These are phyloP conservation scores for Macrosoma leucophasiata DNA, from an alignment of 2,888 invertebrate species.

Conservation along the genomic window DNA sequence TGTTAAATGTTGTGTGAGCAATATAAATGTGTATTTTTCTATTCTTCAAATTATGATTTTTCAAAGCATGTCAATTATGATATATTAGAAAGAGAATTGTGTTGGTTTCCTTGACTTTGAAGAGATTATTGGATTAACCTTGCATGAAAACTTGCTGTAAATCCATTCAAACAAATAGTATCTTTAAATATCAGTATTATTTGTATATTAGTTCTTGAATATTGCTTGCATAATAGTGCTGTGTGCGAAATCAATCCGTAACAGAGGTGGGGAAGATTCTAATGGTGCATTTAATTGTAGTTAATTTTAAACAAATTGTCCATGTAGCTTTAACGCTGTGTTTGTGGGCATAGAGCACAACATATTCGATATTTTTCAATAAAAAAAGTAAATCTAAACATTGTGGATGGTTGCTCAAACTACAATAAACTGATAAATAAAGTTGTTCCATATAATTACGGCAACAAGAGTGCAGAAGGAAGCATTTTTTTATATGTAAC, in stretches of 20 bases:
- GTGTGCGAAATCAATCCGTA: constrained; percentile 38
- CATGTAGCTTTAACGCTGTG: constrained; percentile 64
- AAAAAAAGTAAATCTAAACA: constrained; percentile 30
- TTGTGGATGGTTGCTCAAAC: constrained; percentile 60
- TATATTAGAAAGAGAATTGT: too few species aligned
- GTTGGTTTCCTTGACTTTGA: too few species aligned
- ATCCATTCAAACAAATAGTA: constrained; percentile 42
- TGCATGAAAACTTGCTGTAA: constrained; percentile 27
- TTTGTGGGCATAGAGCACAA: constrained; percentile 60
- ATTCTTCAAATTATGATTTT: constrained; percentile 25
- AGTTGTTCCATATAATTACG: constrained; percentile 43
- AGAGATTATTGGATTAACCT: too few species aligned
- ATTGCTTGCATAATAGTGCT: constrained; percentile 60
- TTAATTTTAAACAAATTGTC: constrained; percentile 65
- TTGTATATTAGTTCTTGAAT: constrained; percentile 34
- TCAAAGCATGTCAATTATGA: constrained; percentile 56
- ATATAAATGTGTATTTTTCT: constrained; percentile 34
- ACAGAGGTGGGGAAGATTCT: constrained; percentile 41
- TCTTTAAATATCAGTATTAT: constrained; percentile 48
- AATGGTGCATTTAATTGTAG: constrained; percentile 73
- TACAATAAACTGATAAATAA: constrained; percentile 30
- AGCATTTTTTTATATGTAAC: constrained; percentile 56
- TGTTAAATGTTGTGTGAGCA: constrained; percentile 56
- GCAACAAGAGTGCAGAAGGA: constrained; percentile 54
- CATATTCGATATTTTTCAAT: constrained; percentile 55